Base-by-base conservation (phyloP, 1,140 invertebrate genomes). In the Musca domestica region DNA sequence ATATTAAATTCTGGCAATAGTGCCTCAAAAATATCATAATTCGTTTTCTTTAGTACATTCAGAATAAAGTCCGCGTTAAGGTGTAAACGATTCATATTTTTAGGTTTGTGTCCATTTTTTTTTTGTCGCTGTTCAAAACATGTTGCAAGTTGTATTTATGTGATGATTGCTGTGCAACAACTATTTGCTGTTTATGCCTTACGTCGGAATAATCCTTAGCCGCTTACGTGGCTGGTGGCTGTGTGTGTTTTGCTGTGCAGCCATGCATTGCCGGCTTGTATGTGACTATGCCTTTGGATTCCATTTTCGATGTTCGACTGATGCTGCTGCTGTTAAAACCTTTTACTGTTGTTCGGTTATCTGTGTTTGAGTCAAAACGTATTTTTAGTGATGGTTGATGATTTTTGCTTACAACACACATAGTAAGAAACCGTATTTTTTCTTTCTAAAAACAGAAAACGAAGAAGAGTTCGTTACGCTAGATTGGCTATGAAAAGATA, bases 401-500 rank as follows among this genome's bases (percentile, higher is more conserved):
- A 51, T 19, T 51, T 51, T 51, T 19, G 17, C 17, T 51, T 51
- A 22, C 48, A 51, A 51, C 20, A 51, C 20, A 3, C 1, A 48
- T 14, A 15, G 17, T 34, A 61, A 61, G 27, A 61, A 20, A 34
- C 9, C 10, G 56, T 41, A 19, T 34, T n/a, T n/a, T n/a, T n/a
- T n/a, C n/a, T n/a, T 17, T 27, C 14, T 23, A 52, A 52, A 20
- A 10, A 22, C 15, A 17, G 7, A 34, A 41, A 19, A 61, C 5
- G 34, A 61, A 61, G 41, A 61, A 61, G 23, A 30, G 54, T 61
- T 61, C 27, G 56, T 61, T 61, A 61, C 27, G 17, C 27, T 61
- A 61, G 56, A 61, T 61, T 61, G 56, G 20, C 56, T 61, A n/a
- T 61, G 56, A 61, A 61, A 61, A 61, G 56, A 61, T 61, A 41